Evolutionary conservation across 2,888 invertebrate species (phyloP).

Genomic region (Amiota minor): DNA sequence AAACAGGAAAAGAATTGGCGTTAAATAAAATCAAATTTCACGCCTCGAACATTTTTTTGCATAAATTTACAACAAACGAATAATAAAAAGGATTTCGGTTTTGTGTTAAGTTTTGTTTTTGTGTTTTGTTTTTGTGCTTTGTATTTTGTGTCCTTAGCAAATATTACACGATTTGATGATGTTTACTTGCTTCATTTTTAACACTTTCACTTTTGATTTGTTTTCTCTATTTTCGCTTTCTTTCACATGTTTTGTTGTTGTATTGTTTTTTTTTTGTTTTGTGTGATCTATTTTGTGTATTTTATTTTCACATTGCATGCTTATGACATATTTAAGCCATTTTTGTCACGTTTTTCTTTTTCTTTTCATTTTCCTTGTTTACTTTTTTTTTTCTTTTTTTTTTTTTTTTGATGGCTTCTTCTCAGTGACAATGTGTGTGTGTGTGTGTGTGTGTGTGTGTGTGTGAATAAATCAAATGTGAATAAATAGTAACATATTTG

Average conservation of each 20-base stretch:
- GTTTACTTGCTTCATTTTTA: not conserved
- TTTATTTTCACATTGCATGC: not conserved
- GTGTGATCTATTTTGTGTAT: not conserved
- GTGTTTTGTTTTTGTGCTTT: not conserved
- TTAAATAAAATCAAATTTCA: constrained; percentile 25
- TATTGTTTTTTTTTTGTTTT: too few relatives aligned
- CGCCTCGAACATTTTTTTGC: constrained; percentile 22
- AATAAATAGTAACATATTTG: constrained; percentile 16
- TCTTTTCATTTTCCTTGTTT: too few relatives aligned
- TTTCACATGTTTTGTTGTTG: constrained; percentile 1
- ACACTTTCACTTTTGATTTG: constrained; percentile 1
- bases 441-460: not conserved
- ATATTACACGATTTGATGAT: constrained; percentile 8
- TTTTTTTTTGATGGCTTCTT: constrained; percentile 30
- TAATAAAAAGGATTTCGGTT: too few relatives aligned
- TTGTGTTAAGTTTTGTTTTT: constrained; percentile 1
- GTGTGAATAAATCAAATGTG: not conserved
- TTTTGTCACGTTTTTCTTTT: constrained; percentile 59
- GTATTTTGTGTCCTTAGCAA: not conserved
- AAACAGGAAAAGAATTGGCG: not conserved
- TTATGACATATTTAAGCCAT: constrained; percentile 66
- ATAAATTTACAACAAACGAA: constrained; percentile 7
- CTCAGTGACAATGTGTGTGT: constrained; percentile 9
- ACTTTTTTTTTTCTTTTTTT: too few relatives aligned
- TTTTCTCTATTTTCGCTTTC: not conserved